These are phyloP conservation scores for Pseudomyrmex concolor DNA, from an alignment of 1,140 invertebrate species.

Conservation along the genomic window DNA sequence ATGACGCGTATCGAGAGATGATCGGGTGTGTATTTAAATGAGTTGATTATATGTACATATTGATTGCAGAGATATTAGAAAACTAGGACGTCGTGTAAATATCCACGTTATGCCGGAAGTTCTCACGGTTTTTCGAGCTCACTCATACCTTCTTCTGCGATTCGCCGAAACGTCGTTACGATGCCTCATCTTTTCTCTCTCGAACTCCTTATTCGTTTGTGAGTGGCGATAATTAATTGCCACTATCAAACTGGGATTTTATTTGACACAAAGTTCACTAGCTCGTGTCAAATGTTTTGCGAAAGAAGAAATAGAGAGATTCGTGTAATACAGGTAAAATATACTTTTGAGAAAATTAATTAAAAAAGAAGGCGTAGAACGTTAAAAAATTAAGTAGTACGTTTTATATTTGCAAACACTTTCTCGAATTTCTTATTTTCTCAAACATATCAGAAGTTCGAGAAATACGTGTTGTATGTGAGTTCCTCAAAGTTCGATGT, in stretches of 20 bases:
- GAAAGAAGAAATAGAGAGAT: too few species aligned
- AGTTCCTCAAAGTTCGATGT: slow-evolving; percentile 3
- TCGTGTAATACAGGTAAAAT: too few species aligned
- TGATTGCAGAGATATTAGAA: slow-evolving; percentile 3
- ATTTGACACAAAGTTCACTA: not conserved
- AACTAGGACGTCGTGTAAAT: too few species aligned
- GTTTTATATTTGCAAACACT: not conserved
- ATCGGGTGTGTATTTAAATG: not conserved
- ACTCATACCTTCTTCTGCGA: not conserved
- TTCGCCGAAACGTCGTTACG: slow-evolving; percentile 7
- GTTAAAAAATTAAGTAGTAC: too few species aligned
- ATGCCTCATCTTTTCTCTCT: slow-evolving; percentile 30
- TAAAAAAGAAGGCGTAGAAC: too few species aligned
- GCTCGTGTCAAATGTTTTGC: not conserved
- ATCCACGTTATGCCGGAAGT: not conserved
- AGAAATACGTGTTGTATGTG: not conserved
- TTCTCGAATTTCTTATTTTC: not conserved
- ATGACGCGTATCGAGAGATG: not conserved
- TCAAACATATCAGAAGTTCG: too few species aligned
- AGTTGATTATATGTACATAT: not conserved
- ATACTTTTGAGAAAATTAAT: too few species aligned
- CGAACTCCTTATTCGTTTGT: not conserved
- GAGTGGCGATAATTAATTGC: not conserved
- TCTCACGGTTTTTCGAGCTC: not conserved
- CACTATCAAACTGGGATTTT: slow-evolving; percentile 8